Base-by-base conservation (phyloP, 37 sponge, comb jelly and placozoan species). In the Crambe crambe region DNA sequence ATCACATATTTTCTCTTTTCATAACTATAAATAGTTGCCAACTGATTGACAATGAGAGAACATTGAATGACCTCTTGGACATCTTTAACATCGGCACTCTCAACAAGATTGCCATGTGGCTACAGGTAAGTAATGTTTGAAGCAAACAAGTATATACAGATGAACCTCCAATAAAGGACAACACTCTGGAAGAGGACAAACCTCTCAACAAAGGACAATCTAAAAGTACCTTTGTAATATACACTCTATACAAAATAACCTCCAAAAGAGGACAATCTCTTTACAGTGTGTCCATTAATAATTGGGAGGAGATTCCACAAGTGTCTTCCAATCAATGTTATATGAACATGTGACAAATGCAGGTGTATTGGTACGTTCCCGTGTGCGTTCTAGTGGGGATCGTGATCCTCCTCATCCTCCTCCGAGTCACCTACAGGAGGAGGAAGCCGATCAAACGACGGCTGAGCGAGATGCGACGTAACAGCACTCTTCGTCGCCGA, bases 401-500 rank as follows among this genome's bases (percentile, higher is more conserved):
- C 39, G 58, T 75, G 2, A 74, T 86, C 26, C 20, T 94, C 36
- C 60, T 86, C 51, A 84, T 89, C 56, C 85, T 87, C 26, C 88
- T 94, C 22, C 94, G 78, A 36, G 25, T 86, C 79, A 94, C 94
- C 38, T 94, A 94, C 42, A 84, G 94, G 23, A 85, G 77, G 81
- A 77, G 83, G 56, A 87, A 84, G 74, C 84, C 87, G 0, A 23
- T 86, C 51, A 79, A 68, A 36, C 73, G 70, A 70, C 61, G 69
- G 0, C 8, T 72, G 0, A 64, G 63, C 1, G 41, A 81, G 2
- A 42, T 73, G 34, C 21, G 79, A 36, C 71, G n/a, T 5, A 1
- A 32, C 1, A 26, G 27, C 22, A 32, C 39, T 37, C 37, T 32
- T 34, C 31, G 76, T 36, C 56, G 56, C 9, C 44, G 23, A 1